Evolutionary conservation across 1,140 invertebrate genomes (phyloP).

Genomic region (Papilio glaucus): DNA sequence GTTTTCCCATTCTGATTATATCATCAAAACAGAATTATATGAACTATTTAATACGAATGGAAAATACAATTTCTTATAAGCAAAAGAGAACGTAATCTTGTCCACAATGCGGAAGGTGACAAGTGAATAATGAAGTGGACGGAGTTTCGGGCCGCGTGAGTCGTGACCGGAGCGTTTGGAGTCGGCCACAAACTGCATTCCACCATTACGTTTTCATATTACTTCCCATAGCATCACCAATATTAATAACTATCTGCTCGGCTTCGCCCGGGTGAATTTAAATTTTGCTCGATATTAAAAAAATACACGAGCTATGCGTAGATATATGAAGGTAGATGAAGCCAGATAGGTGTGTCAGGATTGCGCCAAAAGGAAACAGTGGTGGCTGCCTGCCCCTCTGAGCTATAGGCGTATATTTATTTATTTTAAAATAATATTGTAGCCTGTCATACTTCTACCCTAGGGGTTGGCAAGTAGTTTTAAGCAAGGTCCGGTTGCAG

Average conservation of each 20-base stretch:
- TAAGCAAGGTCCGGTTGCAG: too few relatives aligned
- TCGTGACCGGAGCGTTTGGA: conserved; percentile 52
- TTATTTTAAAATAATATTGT: too few relatives aligned
- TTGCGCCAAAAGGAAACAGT: too few relatives aligned
- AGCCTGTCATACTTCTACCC: too few relatives aligned
- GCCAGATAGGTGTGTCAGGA: too few relatives aligned
- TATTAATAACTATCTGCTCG: conserved; percentile 31
- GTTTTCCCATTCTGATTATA: too few relatives aligned
- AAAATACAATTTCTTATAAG: conserved; percentile 43
- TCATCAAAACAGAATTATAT: conserved; percentile 49
- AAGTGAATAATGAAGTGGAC: conserved; percentile 53
- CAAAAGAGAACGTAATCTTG: conserved; percentile 54
- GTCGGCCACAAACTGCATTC: conserved; percentile 46
- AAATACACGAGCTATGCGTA: too few relatives aligned
- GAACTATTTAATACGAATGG: conserved; percentile 55
- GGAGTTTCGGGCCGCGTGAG: conserved; percentile 48
- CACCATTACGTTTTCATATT: conserved; percentile 46
- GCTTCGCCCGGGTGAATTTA: neutral
- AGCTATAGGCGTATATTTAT: too few relatives aligned
- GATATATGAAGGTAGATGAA: too few relatives aligned
- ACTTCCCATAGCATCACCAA: conserved; percentile 60
- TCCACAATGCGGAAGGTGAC: conserved; percentile 56
- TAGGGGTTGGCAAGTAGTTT: too few relatives aligned
- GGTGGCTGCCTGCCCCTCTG: too few relatives aligned
- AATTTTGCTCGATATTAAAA: neutral